A percentile compares a stretch with the other conserved stretches of the same genome.
phyloP scores from a whole-genome alignment of 2,888 invertebrate species.

The Drosophila pullipes region DNA sequence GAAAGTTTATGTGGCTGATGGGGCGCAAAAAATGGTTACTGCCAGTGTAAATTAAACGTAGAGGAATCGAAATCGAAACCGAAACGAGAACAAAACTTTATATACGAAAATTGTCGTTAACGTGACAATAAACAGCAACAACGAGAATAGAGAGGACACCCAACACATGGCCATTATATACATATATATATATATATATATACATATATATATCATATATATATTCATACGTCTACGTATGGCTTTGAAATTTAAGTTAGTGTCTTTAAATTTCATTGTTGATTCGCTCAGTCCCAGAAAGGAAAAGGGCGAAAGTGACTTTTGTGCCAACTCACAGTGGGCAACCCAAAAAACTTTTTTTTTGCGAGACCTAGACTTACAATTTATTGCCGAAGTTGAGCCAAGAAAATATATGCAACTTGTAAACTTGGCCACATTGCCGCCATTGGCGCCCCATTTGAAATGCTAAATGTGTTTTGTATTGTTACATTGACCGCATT shows the following conservation, averaged over 20 bases:
- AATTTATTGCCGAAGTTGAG: conserved; percentile 75
- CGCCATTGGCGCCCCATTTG: conserved; percentile 43
- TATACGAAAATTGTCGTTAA: conserved; percentile 73
- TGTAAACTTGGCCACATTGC: conserved; percentile 61
- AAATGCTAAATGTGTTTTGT: conserved; percentile 72
- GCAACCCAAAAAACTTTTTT: conserved; percentile 27
- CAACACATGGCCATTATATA: conserved; percentile 8
- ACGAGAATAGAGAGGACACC: conserved; percentile 48
- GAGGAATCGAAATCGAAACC: conserved; percentile 53
- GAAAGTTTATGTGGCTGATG: conserved; percentile 37
- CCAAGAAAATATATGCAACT: conserved; percentile 57
- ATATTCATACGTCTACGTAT: not conserved
- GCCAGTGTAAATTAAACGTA: conserved; percentile 64
- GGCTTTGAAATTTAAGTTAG: conserved; percentile 63
- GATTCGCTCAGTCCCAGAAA: conserved; percentile 37
- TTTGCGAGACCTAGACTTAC: conserved; percentile 59
- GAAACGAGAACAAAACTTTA: conserved; percentile 68
- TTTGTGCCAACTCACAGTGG: conserved; percentile 21
- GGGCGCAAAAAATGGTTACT: conserved; percentile 59
- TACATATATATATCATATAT: not conserved
- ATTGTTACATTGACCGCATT: conserved; percentile 77
- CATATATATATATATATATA: not conserved
- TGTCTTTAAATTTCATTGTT: conserved; percentile 75
- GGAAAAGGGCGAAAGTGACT: conserved; percentile 24
- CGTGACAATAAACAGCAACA: conserved; percentile 69